Base-by-base conservation (phyloP, 1,140 invertebrate genomes). In the Ceratosolen fusciceps region DNA sequence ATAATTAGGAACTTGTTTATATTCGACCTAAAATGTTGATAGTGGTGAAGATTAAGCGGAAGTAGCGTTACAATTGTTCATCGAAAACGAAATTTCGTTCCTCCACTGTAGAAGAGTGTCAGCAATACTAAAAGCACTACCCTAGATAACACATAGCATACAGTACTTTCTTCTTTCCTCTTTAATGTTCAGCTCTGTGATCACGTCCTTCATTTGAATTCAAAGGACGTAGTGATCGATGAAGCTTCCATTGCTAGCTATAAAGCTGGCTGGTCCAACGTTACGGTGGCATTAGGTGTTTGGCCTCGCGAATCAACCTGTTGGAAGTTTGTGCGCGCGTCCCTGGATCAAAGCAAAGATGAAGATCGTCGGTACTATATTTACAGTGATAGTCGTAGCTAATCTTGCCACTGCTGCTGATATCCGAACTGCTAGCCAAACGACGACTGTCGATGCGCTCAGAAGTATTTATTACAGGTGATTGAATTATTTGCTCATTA, bases 391-490 rank as follows among this genome's bases (percentile, higher is more conserved):
- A 39, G 81, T 81, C 65, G 34, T 84, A 14, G 83, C 81, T 21
- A 72, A 79, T 34, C 4, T 52, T 8, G 81, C 82, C 74, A 52
- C 83, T 7, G 83, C 83, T 7, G 83, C 82, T n/a, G 65, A 77
- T 37, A 83, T 85, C 12, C n/a, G n/a, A n/a, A 81, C 87, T 47
- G 84, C 82, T 56, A 82, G 83, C 49, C 82, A 84, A 54, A 90
- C 88, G 8, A 90, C 88, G 8, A 89, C 89, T 1, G 82, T 83
- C 9, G 85, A 87, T 47, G 81, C 81, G 1, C 81, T 90, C 2
- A 86, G 84, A 81, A 85, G 84, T 49, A 90, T 90, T 82, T 90
- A 90, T 79, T 81, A 88, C 80, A 88, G 84, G 89, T 90, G 80
- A 86, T 81, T 56, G 19, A 43, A 58, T 60, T 12, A 39, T 60